Base-by-base conservation (phyloP, 2,797 vertebrate genomes). In the Scleropages formosus region DNA sequence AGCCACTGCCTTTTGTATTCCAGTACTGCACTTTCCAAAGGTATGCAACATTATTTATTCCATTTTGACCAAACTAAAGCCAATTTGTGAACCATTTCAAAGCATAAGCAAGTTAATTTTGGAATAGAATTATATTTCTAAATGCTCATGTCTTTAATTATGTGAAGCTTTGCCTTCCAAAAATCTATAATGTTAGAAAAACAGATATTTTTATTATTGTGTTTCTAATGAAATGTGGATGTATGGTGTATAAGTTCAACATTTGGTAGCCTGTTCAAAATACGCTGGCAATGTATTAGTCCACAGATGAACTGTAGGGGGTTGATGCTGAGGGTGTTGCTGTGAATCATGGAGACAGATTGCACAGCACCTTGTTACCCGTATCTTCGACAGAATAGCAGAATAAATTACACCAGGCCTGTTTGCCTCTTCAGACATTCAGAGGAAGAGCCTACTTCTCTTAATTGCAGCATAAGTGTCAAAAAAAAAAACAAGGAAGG, bases 261-360 rank as follows among this genome's bases (percentile, higher is more conserved):
- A n/a, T 67, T n/a, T 39, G 64, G 27, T 66, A 66, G 64, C 31
- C 2, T 3, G 16, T 31, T 4, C 7, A 13, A 4, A 1, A 63
- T 8, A 18, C 59, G 20, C 60, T 26, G 24, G 22, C 62, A 73
- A 26, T 47, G n/a, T 44, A 64, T 11, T 56, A 47, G 44, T 68
- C 66, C 49, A 47, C 49, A 68, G 24, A 22, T 47, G 66, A 51
- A 49, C 59, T 58, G 22, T 16, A 15, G 47, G 4, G 13, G 13
- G 59, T 72, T 31, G 56, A 59, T 44, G 53, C 70, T 59, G 70
- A 72, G 70, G 70, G 56, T 72, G 56, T 39, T 39, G 31, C 56
- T 72, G 26, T 59, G 27, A 60, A 20, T 72, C 56, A 72, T 24
- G 27, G 27, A 72, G 70, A 70, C 70, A 72, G 70, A 72, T 60